These are phyloP conservation scores for Casuarius casuarius DNA, from an alignment of 2,113 vertebrate genomes.

Conservation along the genomic window DNA sequence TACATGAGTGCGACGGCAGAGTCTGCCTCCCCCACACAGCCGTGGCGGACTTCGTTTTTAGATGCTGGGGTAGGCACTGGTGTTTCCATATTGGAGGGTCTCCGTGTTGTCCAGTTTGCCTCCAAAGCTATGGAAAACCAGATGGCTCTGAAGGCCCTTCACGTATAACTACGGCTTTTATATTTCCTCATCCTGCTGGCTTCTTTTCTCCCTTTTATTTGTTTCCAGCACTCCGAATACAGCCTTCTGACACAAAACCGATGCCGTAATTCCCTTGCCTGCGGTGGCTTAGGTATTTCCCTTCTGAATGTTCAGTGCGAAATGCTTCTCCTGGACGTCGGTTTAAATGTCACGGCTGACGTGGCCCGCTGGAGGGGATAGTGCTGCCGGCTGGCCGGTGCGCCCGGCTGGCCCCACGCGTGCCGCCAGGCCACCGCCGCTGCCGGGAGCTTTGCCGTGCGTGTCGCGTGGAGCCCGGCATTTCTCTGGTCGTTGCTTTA, in stretches of 20 bases:
- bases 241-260: neutral
- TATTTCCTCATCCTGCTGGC: neutral
- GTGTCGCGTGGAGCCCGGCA: no score
- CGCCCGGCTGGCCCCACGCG: no score
- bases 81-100: neutral
- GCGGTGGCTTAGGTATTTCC: neutral
- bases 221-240: neutral
- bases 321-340: neutral
- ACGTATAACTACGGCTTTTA: neutral
- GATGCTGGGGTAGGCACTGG: neutral
- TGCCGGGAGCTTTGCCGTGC: neutral
- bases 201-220: neutral
- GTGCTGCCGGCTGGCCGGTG: no score
- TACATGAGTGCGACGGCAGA: neutral
- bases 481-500: neutral
- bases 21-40: accelerated
- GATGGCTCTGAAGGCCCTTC: neutral
- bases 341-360: neutral
- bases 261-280: neutral
- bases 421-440: no score
- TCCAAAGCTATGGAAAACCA: neutral
- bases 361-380: no score
- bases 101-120: neutral
- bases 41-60: accelerated
- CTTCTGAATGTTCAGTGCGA: neutral